Base-by-base conservation (phyloP, 2,797 vertebrate species). In the Psittacula derbiana region DNA sequence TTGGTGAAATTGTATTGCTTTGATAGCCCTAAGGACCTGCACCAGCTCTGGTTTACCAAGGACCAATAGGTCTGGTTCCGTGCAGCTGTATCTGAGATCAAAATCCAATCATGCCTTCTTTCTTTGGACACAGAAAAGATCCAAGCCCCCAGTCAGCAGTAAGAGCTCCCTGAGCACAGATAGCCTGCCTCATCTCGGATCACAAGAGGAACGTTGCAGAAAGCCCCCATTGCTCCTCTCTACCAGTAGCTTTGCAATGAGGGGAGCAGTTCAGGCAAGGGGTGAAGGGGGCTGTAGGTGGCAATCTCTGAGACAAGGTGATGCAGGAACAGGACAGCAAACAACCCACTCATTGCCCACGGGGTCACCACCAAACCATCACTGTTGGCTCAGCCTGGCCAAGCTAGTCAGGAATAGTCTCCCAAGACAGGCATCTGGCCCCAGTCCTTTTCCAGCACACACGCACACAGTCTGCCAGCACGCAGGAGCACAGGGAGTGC, bases 31-130 rank as follows among this genome's bases (percentile, higher is more conserved):
- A 46, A 90, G 60, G 55, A 62, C 25, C 62, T 58, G 41, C 0
- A 15, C 86, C 81, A 96, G 41, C 78, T 70, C 83, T 67, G 21
- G 13, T 87, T 92, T 94, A 87, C 55, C 53, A 43, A 76, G 76
- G 62, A 81, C 36, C 55, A 55, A 11, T 49, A 25, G 49, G 69
- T 83, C 76, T 90, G 90, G 62, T 49, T 92, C 71, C 49, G 8
- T 57, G 70, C 55, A 80, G 67, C 60, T 73, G 30, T 64, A 73
- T 82, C 30, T 25, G 76, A 30, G 60, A 85, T 62, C 52, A 65
- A 88, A 94, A 94, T 66, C 49, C 3, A 5, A 70, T 53, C 47
- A 49, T 74, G 38, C 20, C 27, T 78, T 85, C 69, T 87, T 49
- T 84, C 18, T 72, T 52, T 49, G 14, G 52, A 16, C 76, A 80